Conservation (phyloP, 2,113 vertebrate species). For the Dolichallabes microphthalmus region DNA sequence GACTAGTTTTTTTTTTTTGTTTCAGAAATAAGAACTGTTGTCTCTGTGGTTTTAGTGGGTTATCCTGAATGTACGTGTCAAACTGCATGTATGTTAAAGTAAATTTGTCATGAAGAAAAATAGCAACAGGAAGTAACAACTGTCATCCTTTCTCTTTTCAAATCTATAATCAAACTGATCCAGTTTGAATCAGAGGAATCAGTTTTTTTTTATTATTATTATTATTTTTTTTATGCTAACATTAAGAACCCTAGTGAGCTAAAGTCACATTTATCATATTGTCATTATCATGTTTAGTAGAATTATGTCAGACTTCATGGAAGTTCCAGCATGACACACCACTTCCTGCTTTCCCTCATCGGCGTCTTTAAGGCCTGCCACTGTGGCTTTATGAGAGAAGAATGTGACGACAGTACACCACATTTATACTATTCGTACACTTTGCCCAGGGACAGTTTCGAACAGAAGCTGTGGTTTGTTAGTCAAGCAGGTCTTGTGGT, state of each 20-base stretch:
- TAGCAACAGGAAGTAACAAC: not conserved
- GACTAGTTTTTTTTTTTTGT: no score
- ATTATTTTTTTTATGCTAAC: not conserved
- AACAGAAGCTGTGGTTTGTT: conserved; percentile 11
- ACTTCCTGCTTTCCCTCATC: conserved; percentile 21
- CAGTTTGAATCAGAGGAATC: not conserved
- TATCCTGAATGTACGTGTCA: not conserved
- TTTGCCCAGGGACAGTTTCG: not conserved
- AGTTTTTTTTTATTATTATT: no score
- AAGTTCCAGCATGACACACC: conserved; percentile 6
- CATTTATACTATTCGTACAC: not conserved
- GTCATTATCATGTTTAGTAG: no score
- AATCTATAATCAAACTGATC: not conserved
- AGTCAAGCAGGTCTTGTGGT: not conserved
- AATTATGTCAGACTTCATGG: not conserved
- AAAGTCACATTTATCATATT: not conserved
- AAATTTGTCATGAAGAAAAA: not conserved
- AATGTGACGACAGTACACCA: conserved; percentile 13
- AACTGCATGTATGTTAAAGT: not conserved
- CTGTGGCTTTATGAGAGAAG: not conserved
- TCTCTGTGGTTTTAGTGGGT: not conserved
- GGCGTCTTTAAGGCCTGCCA: conserved; percentile 6
- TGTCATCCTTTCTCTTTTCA: not conserved
- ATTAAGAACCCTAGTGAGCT: not conserved
- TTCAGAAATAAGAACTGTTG: not conserved